phyloP scores from a whole-genome alignment of 2,797 vertebrate species.

The Sebastes ruberrimus region DNA sequence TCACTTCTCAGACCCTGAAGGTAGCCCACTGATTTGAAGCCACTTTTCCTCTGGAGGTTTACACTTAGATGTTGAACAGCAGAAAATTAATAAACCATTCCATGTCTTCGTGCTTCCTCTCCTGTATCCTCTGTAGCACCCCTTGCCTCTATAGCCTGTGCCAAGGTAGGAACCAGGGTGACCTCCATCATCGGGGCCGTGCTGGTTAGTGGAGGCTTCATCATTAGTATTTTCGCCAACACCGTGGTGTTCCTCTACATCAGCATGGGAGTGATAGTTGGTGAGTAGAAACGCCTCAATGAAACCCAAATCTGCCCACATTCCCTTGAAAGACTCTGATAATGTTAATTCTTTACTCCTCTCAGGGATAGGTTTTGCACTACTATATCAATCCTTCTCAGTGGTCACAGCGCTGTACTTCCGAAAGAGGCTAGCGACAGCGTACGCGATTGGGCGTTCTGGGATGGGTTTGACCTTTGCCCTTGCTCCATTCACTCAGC shows the following conservation, averaged over 20 bases:
- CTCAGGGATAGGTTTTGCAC: slow-evolving; percentile 89
- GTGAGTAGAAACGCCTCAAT: slow-evolving; percentile 78
- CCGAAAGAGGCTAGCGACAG: slow-evolving; percentile 85
- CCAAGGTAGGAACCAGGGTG: slow-evolving; percentile 81
- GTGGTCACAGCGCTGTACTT: slow-evolving; percentile 89
- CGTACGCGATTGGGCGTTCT: slow-evolving; percentile 88
- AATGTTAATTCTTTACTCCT: not conserved
- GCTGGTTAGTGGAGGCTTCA: slow-evolving; percentile 86
- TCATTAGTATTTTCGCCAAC: slow-evolving; percentile 90
- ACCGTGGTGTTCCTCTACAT: slow-evolving; percentile 89
- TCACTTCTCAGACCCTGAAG: no score
- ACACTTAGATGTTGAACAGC: not conserved
- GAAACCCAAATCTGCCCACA: not conserved
- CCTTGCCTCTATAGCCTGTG: slow-evolving; percentile 84
- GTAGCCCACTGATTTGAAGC: not conserved
- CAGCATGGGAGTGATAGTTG: slow-evolving; percentile 91
- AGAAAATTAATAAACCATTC: not conserved
- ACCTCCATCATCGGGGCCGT: slow-evolving; percentile 86
- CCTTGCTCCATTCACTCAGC: slow-evolving; percentile 90
- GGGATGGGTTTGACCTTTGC: slow-evolving; percentile 95
- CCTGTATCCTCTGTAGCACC: slow-evolving; percentile 79
- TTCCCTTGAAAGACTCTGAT: slow-evolving; percentile 1
- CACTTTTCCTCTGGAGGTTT: not conserved
- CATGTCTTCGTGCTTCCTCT: slow-evolving; percentile 9
- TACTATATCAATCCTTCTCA: slow-evolving; percentile 90